These are phyloP conservation scores for Drosophila pallidifrons DNA, from an alignment of 1,140 invertebrate species.

Conservation along the genomic window DNA sequence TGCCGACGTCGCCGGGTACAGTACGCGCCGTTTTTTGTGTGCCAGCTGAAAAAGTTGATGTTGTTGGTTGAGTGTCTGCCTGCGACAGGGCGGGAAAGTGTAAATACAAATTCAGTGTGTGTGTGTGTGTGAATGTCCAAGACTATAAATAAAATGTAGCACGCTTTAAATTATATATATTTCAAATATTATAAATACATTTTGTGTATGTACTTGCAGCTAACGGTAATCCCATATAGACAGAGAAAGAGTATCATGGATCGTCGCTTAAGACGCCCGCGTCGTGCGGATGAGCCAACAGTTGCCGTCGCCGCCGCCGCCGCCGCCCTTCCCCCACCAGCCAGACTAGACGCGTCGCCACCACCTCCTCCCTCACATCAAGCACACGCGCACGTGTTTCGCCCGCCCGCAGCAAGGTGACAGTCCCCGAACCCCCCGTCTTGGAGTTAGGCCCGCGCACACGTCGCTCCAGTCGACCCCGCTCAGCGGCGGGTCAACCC, in stretches of 20 bases:
- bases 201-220: constrained; percentile 45
- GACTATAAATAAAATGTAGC: constrained; percentile 75
- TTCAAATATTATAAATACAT: constrained; percentile 30
- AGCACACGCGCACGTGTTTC: constrained; percentile 68
- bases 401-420: constrained; percentile 55
- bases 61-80: constrained; percentile 1
- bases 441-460: constrained; percentile 39
- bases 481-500: constrained; percentile 50
- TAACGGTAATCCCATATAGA: constrained; percentile 18
- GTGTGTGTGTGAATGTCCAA: constrained; percentile 31
- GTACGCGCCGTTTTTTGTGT: constrained; percentile 56
- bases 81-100: constrained; percentile 53
- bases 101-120: constrained; percentile 46
- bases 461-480: constrained; percentile 73
- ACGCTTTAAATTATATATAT: constrained; percentile 27
- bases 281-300: constrained; percentile 57
- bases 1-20: constrained; percentile 61
- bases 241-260: constrained; percentile 59
- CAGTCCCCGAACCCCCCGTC: constrained; percentile 13
- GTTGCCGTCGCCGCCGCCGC: neutral
- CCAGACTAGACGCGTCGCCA: constrained; percentile 41
- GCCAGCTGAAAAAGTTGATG: constrained; percentile 47
- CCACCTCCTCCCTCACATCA: constrained; percentile 8
- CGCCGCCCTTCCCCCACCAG: constrained; percentile 10
- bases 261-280: constrained; percentile 65